Conservation (phyloP, 2,888 invertebrate genomes). For the Eristalis arbustorum region DNA sequence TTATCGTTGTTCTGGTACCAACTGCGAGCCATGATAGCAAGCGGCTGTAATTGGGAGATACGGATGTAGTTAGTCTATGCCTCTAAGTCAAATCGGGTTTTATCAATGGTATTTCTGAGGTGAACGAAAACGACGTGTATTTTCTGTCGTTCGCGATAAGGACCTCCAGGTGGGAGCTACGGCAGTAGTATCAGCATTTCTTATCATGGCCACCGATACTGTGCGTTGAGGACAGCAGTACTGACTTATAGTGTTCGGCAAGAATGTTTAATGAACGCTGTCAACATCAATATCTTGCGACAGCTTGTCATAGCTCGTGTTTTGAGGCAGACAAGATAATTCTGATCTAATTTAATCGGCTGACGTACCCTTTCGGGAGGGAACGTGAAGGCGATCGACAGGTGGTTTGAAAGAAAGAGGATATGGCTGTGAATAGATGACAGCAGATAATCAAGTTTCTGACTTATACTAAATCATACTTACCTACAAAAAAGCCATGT, state of each 20-base stretch:
- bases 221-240: background rate
- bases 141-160: background rate
- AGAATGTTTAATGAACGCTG: background rate
- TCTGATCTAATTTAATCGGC: background rate
- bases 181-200: background rate
- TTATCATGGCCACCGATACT: background rate
- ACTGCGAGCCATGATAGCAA: constrained; percentile 47
- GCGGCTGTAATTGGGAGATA: background rate
- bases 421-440: too few relatives aligned
- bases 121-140: too few relatives aligned
- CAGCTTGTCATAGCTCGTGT: background rate
- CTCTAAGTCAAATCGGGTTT: background rate
- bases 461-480: too few relatives aligned
- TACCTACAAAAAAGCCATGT: too few relatives aligned
- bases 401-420: too few relatives aligned
- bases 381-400: too few relatives aligned
- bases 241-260: background rate
- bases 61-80: background rate
- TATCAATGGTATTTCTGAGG: background rate
- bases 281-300: background rate
- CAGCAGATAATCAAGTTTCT: too few relatives aligned
- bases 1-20: constrained; percentile 64
- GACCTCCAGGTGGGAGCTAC: background rate
- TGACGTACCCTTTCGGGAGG: background rate
- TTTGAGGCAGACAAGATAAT: background rate